phyloP scores from a whole-genome alignment of 1,140 invertebrate genomes.

The Megalonaias nervosa region DNA sequence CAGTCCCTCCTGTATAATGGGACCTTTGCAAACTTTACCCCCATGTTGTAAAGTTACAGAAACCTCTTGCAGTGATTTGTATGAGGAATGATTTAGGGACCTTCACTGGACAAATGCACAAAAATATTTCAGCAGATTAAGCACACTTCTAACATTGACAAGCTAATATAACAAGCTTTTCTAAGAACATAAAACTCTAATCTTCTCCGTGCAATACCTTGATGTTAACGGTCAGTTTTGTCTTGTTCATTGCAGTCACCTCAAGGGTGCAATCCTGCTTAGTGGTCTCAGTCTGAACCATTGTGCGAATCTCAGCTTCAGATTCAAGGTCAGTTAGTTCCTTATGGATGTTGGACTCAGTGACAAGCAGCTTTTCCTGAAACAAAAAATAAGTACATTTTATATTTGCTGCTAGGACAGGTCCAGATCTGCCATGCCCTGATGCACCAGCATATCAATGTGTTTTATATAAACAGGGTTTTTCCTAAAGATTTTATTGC shows the following conservation, averaged over 20 bases:
- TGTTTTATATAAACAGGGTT: no score
- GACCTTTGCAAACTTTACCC: no score
- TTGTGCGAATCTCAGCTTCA: slow-evolving; percentile 32
- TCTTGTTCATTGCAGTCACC: slow-evolving; percentile 60
- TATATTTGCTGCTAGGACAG: neutral
- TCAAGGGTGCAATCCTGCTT: neutral
- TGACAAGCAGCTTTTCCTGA: slow-evolving; percentile 61
- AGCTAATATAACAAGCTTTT: neutral
- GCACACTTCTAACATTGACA: neutral
- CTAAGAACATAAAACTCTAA: neutral
- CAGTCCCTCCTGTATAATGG: no score
- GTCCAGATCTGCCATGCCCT: no score
- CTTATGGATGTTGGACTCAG: slow-evolving; percentile 49
- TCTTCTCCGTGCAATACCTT: slow-evolving; percentile 40
- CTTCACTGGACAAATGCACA: no score
- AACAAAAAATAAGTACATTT: slow-evolving; percentile 25
- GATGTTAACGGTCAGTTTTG: slow-evolving; percentile 58
- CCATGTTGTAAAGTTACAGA: no score
- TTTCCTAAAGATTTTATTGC: no score
- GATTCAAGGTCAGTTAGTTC: slow-evolving; percentile 47
- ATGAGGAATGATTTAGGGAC: no score
- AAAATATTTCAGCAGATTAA: neutral
- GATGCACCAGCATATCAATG: no score
- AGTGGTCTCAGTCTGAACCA: slow-evolving; percentile 15
- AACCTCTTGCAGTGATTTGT: no score